Evolutionary conservation across 2,113 vertebrate genomes (phyloP).

Genomic region (Onychorhynchus coronatus): DNA sequence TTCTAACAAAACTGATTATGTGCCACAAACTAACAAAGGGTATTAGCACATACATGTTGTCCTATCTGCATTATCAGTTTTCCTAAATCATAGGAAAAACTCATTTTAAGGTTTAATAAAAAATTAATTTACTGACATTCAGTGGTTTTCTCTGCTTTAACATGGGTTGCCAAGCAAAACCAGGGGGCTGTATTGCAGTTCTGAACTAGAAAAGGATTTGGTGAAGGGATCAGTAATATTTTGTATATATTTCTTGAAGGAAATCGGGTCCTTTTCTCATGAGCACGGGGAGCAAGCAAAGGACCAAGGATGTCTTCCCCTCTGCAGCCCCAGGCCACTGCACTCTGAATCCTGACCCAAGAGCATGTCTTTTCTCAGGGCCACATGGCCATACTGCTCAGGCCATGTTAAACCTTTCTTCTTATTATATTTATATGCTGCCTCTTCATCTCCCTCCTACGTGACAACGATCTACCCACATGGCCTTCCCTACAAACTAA

Average conservation of each 20-base stretch:
- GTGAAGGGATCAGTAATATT: slow-evolving; percentile 14
- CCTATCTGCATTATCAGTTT: not conserved
- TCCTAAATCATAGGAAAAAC: not conserved
- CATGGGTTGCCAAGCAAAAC: not conserved
- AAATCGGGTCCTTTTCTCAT: not conserved
- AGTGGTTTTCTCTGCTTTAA: not conserved
- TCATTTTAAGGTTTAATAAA: not conserved
- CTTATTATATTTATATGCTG: not conserved
- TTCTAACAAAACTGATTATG: slow-evolving; percentile 21
- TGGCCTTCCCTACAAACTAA: not conserved
- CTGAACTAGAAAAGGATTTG: not conserved
- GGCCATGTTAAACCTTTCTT: not conserved
- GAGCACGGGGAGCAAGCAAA: not conserved
- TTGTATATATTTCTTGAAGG: not conserved
- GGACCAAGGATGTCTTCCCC: not conserved
- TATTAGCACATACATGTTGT: not conserved
- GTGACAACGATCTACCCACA: not conserved
- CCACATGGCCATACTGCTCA: not conserved
- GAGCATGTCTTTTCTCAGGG: slow-evolving; percentile 13
- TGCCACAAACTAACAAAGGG: not conserved
- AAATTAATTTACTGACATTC: not conserved
- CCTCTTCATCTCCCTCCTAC: not conserved
- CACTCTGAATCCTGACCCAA: not conserved
- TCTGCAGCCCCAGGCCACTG: not conserved
- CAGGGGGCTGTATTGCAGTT: not conserved